These are phyloP conservation scores for Heterodera schachtii DNA, from an alignment of 1,140 invertebrate species.

Conservation along the genomic window DNA sequence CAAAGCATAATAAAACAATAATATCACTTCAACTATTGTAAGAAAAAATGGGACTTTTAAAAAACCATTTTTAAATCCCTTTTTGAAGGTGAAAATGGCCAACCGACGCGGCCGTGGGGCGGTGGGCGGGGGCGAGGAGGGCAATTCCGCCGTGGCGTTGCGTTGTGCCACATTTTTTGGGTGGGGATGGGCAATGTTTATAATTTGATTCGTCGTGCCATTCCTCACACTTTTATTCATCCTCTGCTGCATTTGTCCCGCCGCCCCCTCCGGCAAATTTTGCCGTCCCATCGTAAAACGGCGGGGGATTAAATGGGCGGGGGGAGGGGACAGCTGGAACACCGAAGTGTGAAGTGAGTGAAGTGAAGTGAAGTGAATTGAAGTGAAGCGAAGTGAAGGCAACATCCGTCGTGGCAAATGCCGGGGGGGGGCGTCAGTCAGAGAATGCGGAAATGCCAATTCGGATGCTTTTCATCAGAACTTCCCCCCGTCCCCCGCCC, in stretches of 20 bases:
- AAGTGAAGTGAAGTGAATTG: too few species aligned
- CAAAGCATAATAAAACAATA: too few species aligned
- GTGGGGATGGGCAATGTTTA: neutral
- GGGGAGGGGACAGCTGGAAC: too few species aligned
- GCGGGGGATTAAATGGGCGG: neutral
- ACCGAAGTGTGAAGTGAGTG: too few species aligned
- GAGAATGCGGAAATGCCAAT: neutral
- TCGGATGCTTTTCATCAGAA: neutral
- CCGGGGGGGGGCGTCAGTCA: neutral
- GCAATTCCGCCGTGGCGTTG: neutral
- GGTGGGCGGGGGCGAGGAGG: neutral
- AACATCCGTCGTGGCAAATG: neutral
- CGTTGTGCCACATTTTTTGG: neutral
- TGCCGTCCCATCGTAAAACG: neutral
- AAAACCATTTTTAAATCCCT: too few species aligned
- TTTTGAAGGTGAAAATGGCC: too few species aligned
- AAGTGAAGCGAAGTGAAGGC: neutral
- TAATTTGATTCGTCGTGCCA: neutral
- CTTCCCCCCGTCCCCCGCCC: neutral
- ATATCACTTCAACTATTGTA: too few species aligned
- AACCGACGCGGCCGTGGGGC: too few species aligned
- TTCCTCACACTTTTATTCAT: neutral
- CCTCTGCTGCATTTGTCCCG: too few species aligned
- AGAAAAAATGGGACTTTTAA: too few species aligned
- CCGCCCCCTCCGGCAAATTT: neutral